Percentiles rank a stretch among this genome's conserved stretches.
Conservation (phyloP, 2,888 invertebrate genomes). For the Pachliopta kotzebuea region DNA sequence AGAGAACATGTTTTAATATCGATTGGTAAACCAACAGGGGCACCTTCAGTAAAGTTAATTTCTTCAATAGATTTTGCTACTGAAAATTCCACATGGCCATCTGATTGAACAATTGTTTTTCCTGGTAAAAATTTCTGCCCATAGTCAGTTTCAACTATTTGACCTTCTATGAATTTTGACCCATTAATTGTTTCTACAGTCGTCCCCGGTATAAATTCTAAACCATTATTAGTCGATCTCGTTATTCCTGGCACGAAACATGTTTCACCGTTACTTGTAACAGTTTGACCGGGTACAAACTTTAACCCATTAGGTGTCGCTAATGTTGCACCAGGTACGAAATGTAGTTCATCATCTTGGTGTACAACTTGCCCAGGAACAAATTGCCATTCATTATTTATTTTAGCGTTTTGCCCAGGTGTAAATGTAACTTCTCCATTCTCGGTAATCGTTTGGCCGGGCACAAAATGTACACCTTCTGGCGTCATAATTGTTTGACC, state of each 20-base stretch:
- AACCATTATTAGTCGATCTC: slow-evolving; percentile 59
- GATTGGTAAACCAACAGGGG: slow-evolving; percentile 79
- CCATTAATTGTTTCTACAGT: slow-evolving; percentile 83
- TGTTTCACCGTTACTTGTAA: slow-evolving; percentile 71
- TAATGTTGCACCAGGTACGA: slow-evolving; percentile 83
- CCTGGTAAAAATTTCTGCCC: slow-evolving; percentile 84
- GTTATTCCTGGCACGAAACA: slow-evolving; percentile 82
- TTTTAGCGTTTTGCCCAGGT: slow-evolving; percentile 82
- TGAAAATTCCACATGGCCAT: slow-evolving; percentile 80
- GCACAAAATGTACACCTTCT: slow-evolving; percentile 82
- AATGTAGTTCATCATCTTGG: slow-evolving; percentile 78
- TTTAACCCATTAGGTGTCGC: slow-evolving; percentile 82
- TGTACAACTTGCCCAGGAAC: slow-evolving; percentile 82
- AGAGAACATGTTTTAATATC: slow-evolving; percentile 78
- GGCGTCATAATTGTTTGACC: slow-evolving; percentile 82
- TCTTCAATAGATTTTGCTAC: slow-evolving; percentile 81
- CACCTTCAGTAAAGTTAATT: slow-evolving; percentile 76
- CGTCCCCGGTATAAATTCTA: slow-evolving; percentile 82
- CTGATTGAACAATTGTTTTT: slow-evolving; percentile 69
- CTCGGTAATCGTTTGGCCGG: slow-evolving; percentile 82
- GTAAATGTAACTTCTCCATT: slow-evolving; percentile 77
- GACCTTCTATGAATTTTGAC: slow-evolving; percentile 83
- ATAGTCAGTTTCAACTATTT: slow-evolving; percentile 79
- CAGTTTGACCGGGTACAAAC: slow-evolving; percentile 84
- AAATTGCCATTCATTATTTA: slow-evolving; percentile 81